These are phyloP conservation scores for Trichopoda pennipes DNA, from an alignment of 2,888 invertebrate species.

Conservation along the genomic window DNA sequence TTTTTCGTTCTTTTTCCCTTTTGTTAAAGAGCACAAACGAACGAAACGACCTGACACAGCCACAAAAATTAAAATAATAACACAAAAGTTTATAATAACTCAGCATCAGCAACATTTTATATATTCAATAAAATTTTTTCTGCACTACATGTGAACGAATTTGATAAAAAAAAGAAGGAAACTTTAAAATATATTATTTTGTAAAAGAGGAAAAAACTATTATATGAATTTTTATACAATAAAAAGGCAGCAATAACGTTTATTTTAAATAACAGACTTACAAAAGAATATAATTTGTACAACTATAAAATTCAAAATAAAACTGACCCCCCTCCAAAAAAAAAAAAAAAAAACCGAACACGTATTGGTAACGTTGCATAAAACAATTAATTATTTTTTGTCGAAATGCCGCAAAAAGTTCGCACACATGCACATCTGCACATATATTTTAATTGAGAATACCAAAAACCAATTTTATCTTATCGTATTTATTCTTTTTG, in stretches of 20 bases:
- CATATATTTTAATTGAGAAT: neutral
- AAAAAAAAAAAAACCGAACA: slow-evolving; percentile 2
- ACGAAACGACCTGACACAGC: too few species aligned
- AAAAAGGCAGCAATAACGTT: slow-evolving; percentile 45
- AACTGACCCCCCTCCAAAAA: neutral
- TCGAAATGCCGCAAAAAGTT: slow-evolving; percentile 33
- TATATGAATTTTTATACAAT: slow-evolving; percentile 29
- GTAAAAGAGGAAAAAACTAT: neutral
- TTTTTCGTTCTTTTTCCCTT: too few species aligned
- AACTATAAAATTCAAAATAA: neutral
- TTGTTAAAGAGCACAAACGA: too few species aligned
- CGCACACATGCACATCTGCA: too few species aligned
- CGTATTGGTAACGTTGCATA: slow-evolving; percentile 57
- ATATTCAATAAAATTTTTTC: slow-evolving; percentile 32
- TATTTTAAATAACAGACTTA: slow-evolving; percentile 46
- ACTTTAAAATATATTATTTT: neutral
- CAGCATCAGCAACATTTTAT: slow-evolving; percentile 42
- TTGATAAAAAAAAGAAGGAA: slow-evolving; percentile 27
- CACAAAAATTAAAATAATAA: too few species aligned
- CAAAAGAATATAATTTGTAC: neutral
- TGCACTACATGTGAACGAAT: slow-evolving; percentile 19
- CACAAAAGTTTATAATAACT: slow-evolving; percentile 39
- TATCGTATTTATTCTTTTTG: slow-evolving; percentile 1
- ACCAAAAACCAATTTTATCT: slow-evolving; percentile 7
- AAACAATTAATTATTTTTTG: slow-evolving; percentile 69